These are phyloP conservation scores for Diadumene lineata DNA, from an alignment of 92 coral and sea anemone genomes.

Conservation along the genomic window DNA sequence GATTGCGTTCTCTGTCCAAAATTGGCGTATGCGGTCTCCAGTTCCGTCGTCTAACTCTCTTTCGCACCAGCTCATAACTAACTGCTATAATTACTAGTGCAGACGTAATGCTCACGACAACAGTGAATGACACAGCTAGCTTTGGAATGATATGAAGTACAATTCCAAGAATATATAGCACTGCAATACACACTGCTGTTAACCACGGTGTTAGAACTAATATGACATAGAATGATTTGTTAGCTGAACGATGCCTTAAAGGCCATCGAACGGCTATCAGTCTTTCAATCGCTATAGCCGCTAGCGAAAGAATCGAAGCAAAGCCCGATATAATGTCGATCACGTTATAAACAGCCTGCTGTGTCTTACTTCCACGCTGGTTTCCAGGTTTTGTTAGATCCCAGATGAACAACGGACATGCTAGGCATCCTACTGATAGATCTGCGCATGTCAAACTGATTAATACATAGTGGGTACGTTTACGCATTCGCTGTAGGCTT, in stretches of 20 bases:
- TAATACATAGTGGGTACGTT: slow-evolving; percentile 60
- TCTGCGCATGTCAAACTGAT: slow-evolving; percentile 63
- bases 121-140: slow-evolving; percentile 32
- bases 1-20: slow-evolving; percentile 38
- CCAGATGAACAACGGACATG: slow-evolving; percentile 51
- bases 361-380: slow-evolving; percentile 16
- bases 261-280: slow-evolving; percentile 65
- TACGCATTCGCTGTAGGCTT: slow-evolving; percentile 50
- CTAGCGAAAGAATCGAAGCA: slow-evolving; percentile 56
- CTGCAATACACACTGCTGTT: slow-evolving; percentile 29
- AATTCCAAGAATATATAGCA: slow-evolving; percentile 23
- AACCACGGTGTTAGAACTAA: slow-evolving; percentile 49
- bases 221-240: slow-evolving; percentile 32
- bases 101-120: slow-evolving; percentile 30
- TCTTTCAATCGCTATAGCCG: slow-evolving; percentile 55
- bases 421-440: slow-evolving; percentile 52
- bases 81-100: slow-evolving; percentile 11
- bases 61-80: slow-evolving; percentile 28
- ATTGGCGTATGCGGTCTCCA: slow-evolving; percentile 32
- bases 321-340: slow-evolving; percentile 67
- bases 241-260: slow-evolving; percentile 42
- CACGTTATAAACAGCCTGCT: slow-evolving; percentile 39
- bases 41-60: slow-evolving; percentile 2
- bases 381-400: slow-evolving; percentile 33
- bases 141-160: slow-evolving; percentile 15